phyloP scores from a whole-genome alignment of 2,888 invertebrate genomes.

The Adineta ricciae region DNA sequence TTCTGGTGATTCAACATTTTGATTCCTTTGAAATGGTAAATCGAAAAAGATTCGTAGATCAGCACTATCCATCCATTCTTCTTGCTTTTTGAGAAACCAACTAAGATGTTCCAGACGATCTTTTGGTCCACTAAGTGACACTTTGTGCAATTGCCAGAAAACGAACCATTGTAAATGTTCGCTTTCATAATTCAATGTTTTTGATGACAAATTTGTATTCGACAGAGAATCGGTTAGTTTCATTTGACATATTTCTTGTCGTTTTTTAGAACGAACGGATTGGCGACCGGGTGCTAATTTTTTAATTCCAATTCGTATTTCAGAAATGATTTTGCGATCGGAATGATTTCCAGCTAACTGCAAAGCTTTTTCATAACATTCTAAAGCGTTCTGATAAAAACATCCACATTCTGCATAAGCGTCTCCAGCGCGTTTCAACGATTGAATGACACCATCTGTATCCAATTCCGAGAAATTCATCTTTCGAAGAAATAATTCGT shows the following conservation, averaged over 20 bases:
- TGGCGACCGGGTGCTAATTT: neutral
- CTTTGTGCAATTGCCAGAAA: neutral
- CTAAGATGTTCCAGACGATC: neutral
- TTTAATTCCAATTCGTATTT: neutral
- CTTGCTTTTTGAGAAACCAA: neutral
- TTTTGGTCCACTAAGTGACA: no score
- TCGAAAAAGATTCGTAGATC: neutral
- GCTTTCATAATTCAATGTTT: neutral
- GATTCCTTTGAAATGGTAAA: neutral
- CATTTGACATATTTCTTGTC: neutral
- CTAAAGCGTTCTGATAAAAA: neutral
- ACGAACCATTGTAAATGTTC: neutral
- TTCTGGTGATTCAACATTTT: neutral
- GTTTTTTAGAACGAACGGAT: neutral
- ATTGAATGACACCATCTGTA: neutral
- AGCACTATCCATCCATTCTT: neutral
- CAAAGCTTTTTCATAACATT: neutral
- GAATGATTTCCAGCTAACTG: neutral
- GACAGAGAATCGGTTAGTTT: neutral
- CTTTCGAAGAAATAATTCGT: neutral
- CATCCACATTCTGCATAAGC: neutral
- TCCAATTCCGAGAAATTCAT: neutral
- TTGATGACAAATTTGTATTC: neutral
- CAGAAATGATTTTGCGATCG: neutral
- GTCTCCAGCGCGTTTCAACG: neutral